phyloP scores from a whole-genome alignment of 2,113 vertebrate species.

The Psilopsiagon aymara region DNA sequence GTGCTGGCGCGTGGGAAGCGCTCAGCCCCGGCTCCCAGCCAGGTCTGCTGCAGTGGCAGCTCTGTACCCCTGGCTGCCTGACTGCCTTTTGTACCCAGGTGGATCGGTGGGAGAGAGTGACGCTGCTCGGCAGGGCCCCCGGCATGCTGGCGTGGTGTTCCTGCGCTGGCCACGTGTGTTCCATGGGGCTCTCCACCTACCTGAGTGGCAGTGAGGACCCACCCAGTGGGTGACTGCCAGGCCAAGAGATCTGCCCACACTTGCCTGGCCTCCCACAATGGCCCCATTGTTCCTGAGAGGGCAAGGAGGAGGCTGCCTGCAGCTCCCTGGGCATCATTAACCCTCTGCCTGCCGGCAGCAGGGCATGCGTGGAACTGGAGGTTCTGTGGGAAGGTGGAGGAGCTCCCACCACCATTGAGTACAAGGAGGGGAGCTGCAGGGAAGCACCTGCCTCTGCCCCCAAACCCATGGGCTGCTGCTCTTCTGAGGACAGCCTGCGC shows the following conservation, averaged over 20 bases:
- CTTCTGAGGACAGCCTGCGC: neutral
- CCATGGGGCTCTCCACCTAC: slow-evolving; percentile 8
- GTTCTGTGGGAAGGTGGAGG: neutral
- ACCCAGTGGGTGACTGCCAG: slow-evolving; percentile 38
- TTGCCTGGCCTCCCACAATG: slow-evolving; percentile 70
- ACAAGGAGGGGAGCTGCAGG: neutral
- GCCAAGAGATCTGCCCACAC: slow-evolving; percentile 67
- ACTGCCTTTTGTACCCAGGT: neutral
- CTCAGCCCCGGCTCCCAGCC: neutral
- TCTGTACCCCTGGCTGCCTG: neutral
- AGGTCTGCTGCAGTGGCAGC: neutral
- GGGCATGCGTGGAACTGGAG: neutral
- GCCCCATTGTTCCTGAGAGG: slow-evolving; percentile 75
- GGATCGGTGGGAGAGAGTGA: neutral
- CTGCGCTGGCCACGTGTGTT: neutral
- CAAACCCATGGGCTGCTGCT: neutral
- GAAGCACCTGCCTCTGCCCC: neutral
- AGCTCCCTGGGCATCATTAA: slow-evolving; percentile 66
- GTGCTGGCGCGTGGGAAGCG: neutral
- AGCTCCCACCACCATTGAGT: neutral
- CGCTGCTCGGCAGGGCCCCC: neutral
- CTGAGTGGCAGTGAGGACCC: slow-evolving; percentile 33
- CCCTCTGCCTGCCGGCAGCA: slow-evolving; percentile 23
- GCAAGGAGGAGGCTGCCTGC: slow-evolving; percentile 70
- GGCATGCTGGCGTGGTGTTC: neutral